Evolutionary conservation across 2,113 vertebrate genomes (phyloP).

Genomic region (Ceyx margarethae): DNA sequence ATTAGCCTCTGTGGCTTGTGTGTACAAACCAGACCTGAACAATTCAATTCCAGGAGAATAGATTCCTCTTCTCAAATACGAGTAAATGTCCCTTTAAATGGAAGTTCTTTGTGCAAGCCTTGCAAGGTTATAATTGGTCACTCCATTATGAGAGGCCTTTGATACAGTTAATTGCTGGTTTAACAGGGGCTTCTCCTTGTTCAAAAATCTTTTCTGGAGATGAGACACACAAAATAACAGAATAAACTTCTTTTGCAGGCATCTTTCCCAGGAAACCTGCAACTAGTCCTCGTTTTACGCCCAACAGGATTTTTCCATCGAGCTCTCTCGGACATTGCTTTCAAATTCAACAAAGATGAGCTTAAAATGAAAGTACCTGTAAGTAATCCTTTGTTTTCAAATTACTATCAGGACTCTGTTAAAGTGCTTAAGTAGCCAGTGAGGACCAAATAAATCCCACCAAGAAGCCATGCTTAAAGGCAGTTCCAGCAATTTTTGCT

Average conservation of each 20-base stretch:
- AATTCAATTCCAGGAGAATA: not conserved
- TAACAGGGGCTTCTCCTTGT: not conserved
- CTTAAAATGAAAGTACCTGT: conserved; percentile 99
- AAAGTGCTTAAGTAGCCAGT: not conserved
- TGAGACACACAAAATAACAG: not conserved
- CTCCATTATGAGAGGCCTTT: not conserved
- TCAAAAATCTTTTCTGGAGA: not conserved
- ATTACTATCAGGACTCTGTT: not conserved
- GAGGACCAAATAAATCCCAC: not conserved
- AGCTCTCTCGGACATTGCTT: conserved; percentile 88
- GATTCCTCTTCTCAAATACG: not conserved
- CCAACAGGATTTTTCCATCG: conserved; percentile 90
- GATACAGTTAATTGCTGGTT: not conserved
- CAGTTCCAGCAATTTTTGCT: not conserved
- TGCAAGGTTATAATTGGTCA: not conserved
- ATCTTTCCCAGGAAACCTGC: conserved; percentile 95
- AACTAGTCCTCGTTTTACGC: conserved; percentile 92
- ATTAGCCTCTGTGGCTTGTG: not conserved
- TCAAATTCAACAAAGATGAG: conserved; percentile 95
- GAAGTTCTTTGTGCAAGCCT: not conserved
- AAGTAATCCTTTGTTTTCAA: conserved; percentile 55
- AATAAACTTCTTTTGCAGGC: conserved; percentile 75
- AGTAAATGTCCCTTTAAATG: not conserved
- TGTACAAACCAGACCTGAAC: not conserved
- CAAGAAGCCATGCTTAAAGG: not conserved